Evolutionary conservation across 1,140 invertebrate species (phyloP).

Genomic region (Bombus balteatus): DNA sequence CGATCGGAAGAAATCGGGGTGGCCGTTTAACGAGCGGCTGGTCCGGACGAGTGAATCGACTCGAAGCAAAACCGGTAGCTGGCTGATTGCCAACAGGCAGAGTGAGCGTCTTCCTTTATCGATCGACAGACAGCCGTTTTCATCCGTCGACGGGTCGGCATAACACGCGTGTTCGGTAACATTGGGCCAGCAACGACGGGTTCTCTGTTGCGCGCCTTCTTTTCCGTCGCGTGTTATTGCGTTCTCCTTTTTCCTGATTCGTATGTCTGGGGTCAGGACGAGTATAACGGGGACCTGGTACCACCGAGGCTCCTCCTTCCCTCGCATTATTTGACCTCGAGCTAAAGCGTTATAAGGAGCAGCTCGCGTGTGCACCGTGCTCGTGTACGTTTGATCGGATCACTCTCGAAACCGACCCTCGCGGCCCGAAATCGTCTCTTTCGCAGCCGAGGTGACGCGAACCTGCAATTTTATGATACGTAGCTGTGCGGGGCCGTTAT

Average conservation of each 20-base stretch:
- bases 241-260: slow-evolving; percentile 49
- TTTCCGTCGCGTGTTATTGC: slow-evolving; percentile 31
- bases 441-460: slow-evolving; percentile 71
- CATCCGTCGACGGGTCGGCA: background rate
- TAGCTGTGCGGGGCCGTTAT: slow-evolving; percentile 64
- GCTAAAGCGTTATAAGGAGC: slow-evolving; percentile 14
- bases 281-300: slow-evolving; percentile 36
- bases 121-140: slow-evolving; percentile 19
- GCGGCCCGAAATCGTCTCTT: slow-evolving; percentile 34
- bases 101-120: slow-evolving; percentile 25
- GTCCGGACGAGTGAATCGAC: slow-evolving; percentile 31
- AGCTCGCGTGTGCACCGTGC: background rate
- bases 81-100: background rate
- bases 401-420: slow-evolving; percentile 24
- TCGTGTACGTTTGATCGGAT: slow-evolving; percentile 26
- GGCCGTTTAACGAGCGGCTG: background rate
- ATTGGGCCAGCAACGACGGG: slow-evolving; percentile 19
- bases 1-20: background rate
- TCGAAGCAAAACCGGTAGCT: slow-evolving; percentile 17
- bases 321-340: slow-evolving; percentile 31
- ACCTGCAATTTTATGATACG: slow-evolving; percentile 77
- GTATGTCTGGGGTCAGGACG: slow-evolving; percentile 34
- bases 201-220: background rate
- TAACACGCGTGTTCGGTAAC: slow-evolving; percentile 11
- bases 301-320: background rate